Conservation (phyloP, 2,113 vertebrate genomes). For the Etheostoma spectabile region DNA sequence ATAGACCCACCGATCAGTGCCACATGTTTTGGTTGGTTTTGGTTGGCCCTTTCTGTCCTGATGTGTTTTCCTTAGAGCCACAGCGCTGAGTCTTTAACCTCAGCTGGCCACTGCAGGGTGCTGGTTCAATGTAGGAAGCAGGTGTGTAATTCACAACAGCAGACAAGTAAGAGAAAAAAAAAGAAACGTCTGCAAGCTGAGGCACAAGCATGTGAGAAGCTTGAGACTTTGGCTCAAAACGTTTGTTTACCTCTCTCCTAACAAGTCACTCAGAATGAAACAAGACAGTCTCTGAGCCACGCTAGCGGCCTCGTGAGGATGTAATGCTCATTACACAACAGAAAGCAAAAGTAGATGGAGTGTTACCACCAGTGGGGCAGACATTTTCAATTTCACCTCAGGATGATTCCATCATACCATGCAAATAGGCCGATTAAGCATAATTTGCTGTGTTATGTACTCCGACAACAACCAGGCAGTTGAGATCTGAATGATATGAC, state of each 20-base stretch:
- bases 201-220: constrained; percentile 36
- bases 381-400: neutral
- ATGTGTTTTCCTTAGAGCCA: constrained; percentile 46
- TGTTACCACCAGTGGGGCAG: neutral
- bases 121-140: constrained; percentile 54
- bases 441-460: neutral
- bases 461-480: neutral
- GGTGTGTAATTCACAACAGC: constrained; percentile 63
- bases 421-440: neutral
- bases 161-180: constrained; percentile 10
- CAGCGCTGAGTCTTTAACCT: constrained; percentile 42
- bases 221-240: constrained; percentile 7
- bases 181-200: neutral
- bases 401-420: neutral
- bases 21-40: constrained; percentile 48
- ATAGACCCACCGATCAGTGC: constrained; percentile 32
- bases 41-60: constrained; percentile 12
- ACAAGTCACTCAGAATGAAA: neutral
- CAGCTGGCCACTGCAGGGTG: constrained; percentile 56
- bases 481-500: neutral
- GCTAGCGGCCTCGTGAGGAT: neutral
- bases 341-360: neutral
- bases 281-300: neutral
- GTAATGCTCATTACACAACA: neutral
- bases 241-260: neutral